Evolutionary conservation across 2,113 vertebrate species (phyloP), one percentile per base, ranked within the genome.

Genomic region (Pardalotus punctatus): DNA sequence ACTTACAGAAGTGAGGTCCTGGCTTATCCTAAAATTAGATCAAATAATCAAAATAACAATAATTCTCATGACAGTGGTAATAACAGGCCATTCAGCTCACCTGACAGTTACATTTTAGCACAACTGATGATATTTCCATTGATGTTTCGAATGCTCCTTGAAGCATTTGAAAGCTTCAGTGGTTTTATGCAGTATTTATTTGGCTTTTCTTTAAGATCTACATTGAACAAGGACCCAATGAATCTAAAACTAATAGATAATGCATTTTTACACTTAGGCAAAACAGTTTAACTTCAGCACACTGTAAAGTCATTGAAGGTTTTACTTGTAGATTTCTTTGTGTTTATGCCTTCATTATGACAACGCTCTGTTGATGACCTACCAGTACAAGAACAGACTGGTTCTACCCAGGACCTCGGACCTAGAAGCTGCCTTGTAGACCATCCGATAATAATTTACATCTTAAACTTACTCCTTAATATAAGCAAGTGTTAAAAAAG

Each of bases 261-360:
- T 83, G 60, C 48, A 93, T 93, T 97, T 94, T 72, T 43, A 73
- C 71, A 81, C 64, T 95, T 79, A 70, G 28, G 67, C 35, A 95
- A 91, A 97, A 64, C 16, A 90, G 35, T 90, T 94, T 90, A 95
- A 80, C 76, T 94, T 93, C 78, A 86, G 62, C 18, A 74, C 23
- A 66, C 38, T 38, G 42, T 53, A 73, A 86, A 95, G 53, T 50
- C 71, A 57, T 38, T 89, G 70, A 81, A 67, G 40, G 33, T 66
- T 95, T 94, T 73, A 79, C 57, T n/a, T 78, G n/a, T 50, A 80
- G 81, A 87, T 93, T 81, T 86, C 74, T 92, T 76, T 86, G 56
- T 66, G 64, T 83, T 93, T 86, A 66, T 86, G 71, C 17, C 64
- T 81, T 81, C 33, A 12, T n/a, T 54, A 23, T 66, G 48, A 65